These are phyloP conservation scores for Hybognathus amarus DNA, from an alignment of 2,797 vertebrate species.

Conservation along the genomic window DNA sequence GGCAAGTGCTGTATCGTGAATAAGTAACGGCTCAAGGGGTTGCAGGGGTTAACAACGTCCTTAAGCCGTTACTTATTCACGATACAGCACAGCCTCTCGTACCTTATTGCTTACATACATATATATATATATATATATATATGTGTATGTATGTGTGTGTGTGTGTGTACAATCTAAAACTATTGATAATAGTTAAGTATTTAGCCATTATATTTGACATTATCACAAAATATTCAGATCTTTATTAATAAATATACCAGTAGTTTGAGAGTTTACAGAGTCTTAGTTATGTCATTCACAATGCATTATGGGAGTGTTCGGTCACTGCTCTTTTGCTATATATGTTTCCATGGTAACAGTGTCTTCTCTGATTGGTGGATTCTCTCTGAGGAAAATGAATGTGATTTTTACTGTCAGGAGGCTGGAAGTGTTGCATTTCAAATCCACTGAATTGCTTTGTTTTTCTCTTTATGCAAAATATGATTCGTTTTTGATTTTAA, in stretches of 20 bases:
- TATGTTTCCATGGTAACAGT: background rate
- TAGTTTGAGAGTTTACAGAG: background rate
- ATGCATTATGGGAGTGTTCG: background rate
- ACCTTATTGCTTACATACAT: too few relatives aligned
- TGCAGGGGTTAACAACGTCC: too few relatives aligned
- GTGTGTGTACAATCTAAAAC: background rate
- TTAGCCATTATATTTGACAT: background rate
- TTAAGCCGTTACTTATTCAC: too few relatives aligned
- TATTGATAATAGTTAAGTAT: background rate
- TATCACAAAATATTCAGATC: background rate
- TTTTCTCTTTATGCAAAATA: background rate
- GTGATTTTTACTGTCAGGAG: background rate
- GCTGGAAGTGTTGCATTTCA: background rate
- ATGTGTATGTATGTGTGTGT: too few relatives aligned
- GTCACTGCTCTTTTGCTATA: background rate
- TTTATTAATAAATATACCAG: background rate
- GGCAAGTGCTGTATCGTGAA: too few relatives aligned
- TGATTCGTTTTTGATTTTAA: background rate
- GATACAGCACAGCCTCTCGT: too few relatives aligned
- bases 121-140: too few relatives aligned
- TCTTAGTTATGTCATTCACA: background rate
- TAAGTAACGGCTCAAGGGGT: too few relatives aligned
- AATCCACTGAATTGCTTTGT: too few relatives aligned
- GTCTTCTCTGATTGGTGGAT: slow-evolving; percentile 11
- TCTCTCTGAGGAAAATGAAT: background rate